Conservation (phyloP, 2,888 invertebrate genomes). For the Dryadula phaetusa region DNA sequence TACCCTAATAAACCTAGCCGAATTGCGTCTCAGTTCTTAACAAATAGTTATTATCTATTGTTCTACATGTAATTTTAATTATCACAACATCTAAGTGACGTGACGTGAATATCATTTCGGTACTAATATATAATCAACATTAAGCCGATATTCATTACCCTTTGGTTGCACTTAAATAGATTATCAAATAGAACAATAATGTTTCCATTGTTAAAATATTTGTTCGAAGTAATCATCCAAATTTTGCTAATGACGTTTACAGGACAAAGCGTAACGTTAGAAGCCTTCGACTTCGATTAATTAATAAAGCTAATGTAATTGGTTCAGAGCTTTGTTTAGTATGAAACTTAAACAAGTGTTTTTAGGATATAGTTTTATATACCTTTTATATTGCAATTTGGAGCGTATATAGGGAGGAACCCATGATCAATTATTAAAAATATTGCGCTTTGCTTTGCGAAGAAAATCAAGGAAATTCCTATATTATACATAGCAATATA, state of each 20-base stretch:
- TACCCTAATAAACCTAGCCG: constrained; percentile 8
- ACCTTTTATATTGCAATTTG: no score
- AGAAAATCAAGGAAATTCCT: no score
- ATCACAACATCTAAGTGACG: constrained; percentile 12
- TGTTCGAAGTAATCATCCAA: constrained; percentile 16
- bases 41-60: constrained; percentile 32
- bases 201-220: constrained; percentile 27
- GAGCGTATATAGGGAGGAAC: no score
- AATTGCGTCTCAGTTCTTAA: constrained; percentile 3
- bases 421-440: no score
- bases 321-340: neutral
- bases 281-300: constrained; percentile 3
- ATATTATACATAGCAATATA: no score
- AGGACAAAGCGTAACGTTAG: neutral
- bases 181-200: constrained; percentile 28
- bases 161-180: constrained; percentile 27
- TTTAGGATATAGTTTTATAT: no score
- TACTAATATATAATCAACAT: neutral
- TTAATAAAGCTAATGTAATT: neutral
- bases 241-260: constrained; percentile 15
- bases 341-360: neutral
- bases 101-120: constrained; percentile 12
- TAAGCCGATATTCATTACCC: constrained; percentile 5
- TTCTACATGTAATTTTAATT: constrained; percentile 25
- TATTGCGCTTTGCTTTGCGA: no score